Evolutionary conservation across 2,888 invertebrate genomes (phyloP).

Genomic region (Lepidochitona cinerea): DNA sequence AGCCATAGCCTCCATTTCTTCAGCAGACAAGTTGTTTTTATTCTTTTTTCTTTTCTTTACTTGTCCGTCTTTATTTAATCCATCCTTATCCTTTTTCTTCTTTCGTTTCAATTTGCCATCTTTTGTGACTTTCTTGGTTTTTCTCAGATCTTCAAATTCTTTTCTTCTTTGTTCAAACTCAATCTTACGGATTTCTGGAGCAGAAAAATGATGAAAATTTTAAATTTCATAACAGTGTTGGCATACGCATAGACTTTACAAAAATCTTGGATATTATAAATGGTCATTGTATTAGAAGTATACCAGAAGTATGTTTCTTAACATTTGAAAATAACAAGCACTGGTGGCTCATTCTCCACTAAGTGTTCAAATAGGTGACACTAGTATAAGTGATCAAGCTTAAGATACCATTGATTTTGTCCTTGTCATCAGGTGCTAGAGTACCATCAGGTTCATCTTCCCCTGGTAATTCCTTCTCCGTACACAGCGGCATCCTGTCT

Average conservation of each 20-base stretch:
- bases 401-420: constrained; percentile 48
- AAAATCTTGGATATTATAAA: too few species aligned
- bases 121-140: constrained; percentile 38
- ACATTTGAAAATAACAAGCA: too few species aligned
- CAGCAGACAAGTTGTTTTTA: constrained; percentile 81
- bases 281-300: too few species aligned
- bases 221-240: too few species aligned
- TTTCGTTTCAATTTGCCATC: background rate
- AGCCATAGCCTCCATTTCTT: constrained; percentile 48
- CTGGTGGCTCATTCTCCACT: too few species aligned
- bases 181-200: constrained; percentile 53
- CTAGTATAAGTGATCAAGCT: too few species aligned
- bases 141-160: constrained; percentile 55
- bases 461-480: constrained; percentile 52
- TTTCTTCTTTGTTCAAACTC: constrained; percentile 59
- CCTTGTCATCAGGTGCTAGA: constrained; percentile 54
- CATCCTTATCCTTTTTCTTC: constrained; percentile 14
- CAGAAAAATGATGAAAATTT: too few species aligned
- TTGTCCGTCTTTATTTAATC: constrained; percentile 67
- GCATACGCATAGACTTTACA: too few species aligned
- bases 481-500: constrained; percentile 68
- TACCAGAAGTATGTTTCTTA: too few species aligned
- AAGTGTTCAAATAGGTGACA: too few species aligned
- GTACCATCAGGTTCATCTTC: constrained; percentile 45
- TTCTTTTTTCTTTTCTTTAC: constrained; percentile 80